These are phyloP conservation scores for Ciconia boyciana DNA, from an alignment of 2,113 vertebrate genomes.

Conservation along the genomic window DNA sequence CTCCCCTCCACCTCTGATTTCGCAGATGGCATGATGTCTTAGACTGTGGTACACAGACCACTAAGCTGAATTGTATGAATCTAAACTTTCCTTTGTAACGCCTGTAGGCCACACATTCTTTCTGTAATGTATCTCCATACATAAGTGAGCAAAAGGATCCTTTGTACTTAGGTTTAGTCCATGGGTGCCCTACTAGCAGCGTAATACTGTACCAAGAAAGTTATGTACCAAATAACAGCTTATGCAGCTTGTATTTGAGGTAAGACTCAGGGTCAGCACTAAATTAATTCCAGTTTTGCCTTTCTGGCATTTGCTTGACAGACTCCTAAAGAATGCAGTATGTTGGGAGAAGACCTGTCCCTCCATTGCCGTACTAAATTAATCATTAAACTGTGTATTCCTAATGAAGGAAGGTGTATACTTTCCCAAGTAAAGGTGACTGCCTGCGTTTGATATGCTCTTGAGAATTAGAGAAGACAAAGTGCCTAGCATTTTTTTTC, in stretches of 20 bases:
- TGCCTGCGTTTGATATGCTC: background rate
- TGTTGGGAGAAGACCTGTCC: background rate
- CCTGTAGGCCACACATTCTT: background rate
- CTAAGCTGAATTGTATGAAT: background rate
- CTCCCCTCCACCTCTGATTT: background rate
- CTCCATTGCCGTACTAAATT: rapidly evolving
- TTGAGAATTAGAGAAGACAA: background rate
- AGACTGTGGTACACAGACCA: background rate
- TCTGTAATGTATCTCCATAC: background rate
- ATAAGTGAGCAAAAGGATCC: background rate
- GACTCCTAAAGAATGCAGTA: background rate
- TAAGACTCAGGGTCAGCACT: background rate
- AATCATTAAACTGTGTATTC: background rate
- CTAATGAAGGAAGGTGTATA: background rate
- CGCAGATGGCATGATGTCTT: background rate
- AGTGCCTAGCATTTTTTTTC: background rate
- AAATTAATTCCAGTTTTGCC: background rate
- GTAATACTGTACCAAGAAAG: background rate
- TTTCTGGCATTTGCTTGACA: background rate
- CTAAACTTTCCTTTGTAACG: background rate
- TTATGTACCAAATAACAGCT: background rate
- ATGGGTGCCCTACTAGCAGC: background rate
- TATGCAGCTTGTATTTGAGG: background rate
- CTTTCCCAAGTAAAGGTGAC: background rate
- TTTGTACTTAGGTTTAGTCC: background rate